Percentiles rank a stretch among this genome's conserved stretches.
Evolutionary conservation across 1,140 invertebrate species (phyloP).

Genomic region (Eriosoma lanigerum): DNA sequence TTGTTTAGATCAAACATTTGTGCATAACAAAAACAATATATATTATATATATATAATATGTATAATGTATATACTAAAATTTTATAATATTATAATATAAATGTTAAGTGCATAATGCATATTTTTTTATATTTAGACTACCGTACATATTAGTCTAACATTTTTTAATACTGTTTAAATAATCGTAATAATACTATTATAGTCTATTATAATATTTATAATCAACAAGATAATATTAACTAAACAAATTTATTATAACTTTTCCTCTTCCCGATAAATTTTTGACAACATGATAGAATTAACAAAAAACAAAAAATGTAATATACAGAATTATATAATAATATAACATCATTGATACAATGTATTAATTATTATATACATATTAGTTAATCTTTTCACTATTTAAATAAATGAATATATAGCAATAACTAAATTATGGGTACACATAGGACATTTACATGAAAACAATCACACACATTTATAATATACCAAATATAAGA

Average conservation of each 20-base stretch:
- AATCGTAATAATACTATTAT: constrained; percentile 29
- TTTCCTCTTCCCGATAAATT: not conserved
- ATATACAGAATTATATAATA: not conserved
- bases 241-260: not conserved
- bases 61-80: not conserved
- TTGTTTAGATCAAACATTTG: not conserved
- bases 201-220: not conserved
- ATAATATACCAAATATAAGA: not conserved
- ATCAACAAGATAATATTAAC: constrained; percentile 32
- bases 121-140: constrained; percentile 3
- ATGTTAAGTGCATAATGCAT: not conserved
- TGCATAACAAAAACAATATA: constrained; percentile 3
- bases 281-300: constrained; percentile 1
- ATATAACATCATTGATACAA: constrained; percentile 16
- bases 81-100: not conserved
- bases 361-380: not conserved
- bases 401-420: not conserved
- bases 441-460: not conserved
- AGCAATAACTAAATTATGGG: not conserved
- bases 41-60: too few relatives aligned
- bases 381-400: not conserved
- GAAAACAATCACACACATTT: not conserved
- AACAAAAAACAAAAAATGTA: not conserved
- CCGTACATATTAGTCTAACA: not conserved
- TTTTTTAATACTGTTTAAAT: constrained; percentile 38